These are phyloP conservation scores for Xestia sexstrigata DNA, from an alignment of 2,888 invertebrate genomes.

Conservation along the genomic window DNA sequence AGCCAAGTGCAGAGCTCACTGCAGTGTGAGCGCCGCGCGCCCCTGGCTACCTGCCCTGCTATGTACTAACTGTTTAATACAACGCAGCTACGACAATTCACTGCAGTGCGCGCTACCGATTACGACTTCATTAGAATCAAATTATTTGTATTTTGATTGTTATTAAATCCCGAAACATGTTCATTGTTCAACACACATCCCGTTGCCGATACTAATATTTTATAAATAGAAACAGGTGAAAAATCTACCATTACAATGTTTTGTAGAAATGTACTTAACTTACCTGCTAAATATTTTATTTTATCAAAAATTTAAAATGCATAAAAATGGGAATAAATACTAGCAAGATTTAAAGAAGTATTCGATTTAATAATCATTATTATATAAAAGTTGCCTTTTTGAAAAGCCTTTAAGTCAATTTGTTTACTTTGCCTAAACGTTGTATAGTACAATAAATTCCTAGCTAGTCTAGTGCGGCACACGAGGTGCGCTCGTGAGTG, in stretches of 20 bases:
- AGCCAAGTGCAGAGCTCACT: not conserved
- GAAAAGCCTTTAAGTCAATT: constrained; percentile 54
- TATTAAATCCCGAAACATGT: constrained; percentile 5
- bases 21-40: not conserved
- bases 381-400: constrained; percentile 47
- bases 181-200: too few species aligned
- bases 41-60: not conserved
- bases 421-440: constrained; percentile 14
- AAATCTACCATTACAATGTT: constrained; percentile 23
- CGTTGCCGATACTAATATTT: constrained; percentile 9
- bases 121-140: not conserved
- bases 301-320: constrained; percentile 36
- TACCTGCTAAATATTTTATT: constrained; percentile 15
- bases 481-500: not conserved
- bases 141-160: constrained; percentile 7
- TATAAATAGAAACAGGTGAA: constrained; percentile 14
- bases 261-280: constrained; percentile 20
- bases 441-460: constrained; percentile 3
- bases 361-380: constrained; percentile 30
- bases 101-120: constrained; percentile 72
- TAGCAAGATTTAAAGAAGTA: constrained; percentile 33
- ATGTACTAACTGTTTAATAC: constrained; percentile 1
- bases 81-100: constrained; percentile 72
- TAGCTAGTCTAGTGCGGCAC: not conserved
- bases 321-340: constrained; percentile 25